Evolutionary conservation across 2,888 invertebrate species (phyloP).

Genomic region (Phengaris arion): DNA sequence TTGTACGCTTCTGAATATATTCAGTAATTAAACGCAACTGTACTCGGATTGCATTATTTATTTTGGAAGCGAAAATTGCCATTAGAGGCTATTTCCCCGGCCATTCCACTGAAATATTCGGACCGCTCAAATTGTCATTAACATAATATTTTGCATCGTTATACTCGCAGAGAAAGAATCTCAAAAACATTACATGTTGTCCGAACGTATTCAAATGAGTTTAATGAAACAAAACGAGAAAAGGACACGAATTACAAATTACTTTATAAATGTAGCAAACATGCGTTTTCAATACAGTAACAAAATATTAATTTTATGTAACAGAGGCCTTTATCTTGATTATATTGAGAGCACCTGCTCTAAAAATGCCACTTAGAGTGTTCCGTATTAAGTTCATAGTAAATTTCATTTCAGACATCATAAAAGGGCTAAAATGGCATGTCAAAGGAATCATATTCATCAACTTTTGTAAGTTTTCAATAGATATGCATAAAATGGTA

Average conservation of each 20-base stretch:
- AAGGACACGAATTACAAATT: neutral
- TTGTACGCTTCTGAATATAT: slow-evolving; percentile 44
- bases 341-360: no score
- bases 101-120: slow-evolving; percentile 25
- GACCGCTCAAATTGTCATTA: slow-evolving; percentile 26
- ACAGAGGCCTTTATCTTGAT: no score
- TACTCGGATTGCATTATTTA: slow-evolving; percentile 32
- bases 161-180: slow-evolving; percentile 9
- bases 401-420: no score
- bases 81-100: slow-evolving; percentile 23
- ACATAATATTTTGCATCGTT: slow-evolving; percentile 20
- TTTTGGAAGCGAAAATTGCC: slow-evolving; percentile 28
- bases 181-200: neutral
- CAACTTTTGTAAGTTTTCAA: no score
- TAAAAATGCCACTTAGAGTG: no score
- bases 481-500: no score
- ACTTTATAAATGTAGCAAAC: neutral
- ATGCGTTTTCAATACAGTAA: neutral
- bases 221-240: slow-evolving; percentile 1
- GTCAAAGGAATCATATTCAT: no score
- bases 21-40: slow-evolving; percentile 50
- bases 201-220: slow-evolving; percentile 2
- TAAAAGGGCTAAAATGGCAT: no score
- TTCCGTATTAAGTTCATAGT: no score
- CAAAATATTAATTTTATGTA: no score